Evolutionary conservation across 2,888 invertebrate genomes (phyloP), one percentile per base, ranked within the genome.

Genomic region (Imbricaverruca yamaguchii): DNA sequence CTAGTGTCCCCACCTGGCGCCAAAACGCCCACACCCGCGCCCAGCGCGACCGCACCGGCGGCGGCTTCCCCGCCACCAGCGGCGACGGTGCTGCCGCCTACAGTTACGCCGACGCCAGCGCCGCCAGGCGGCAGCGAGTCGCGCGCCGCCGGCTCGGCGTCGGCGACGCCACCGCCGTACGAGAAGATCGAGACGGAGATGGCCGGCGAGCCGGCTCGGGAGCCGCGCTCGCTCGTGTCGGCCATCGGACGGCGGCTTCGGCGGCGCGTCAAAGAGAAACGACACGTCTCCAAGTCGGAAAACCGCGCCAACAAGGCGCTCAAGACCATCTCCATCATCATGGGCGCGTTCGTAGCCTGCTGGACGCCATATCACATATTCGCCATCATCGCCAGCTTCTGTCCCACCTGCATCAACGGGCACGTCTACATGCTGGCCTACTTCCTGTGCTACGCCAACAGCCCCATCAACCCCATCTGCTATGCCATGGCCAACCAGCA

Each of bases 351-450:
- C 86, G 97, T 99, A 39, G 92, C 97, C 83, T 98, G 99, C 88
- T 99, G 99, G 99, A 99, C 99, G 61, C 99, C 99, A 4, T 99
- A 98, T 88, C 99, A 99, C 87, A 92, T 99, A 82, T 89, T 98
- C 85, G 97, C 98, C 13, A 90, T 98, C 85, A 95, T 99, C 59
- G 96, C 97, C 87, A 97, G 98, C 1, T 97, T 98, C 88, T 98
- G 98, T 88, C 94, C 94, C 15, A 94, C 94, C 0, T 97, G 97
- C 87, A 94, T 94, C 84, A 97, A 97, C 87, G 92, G 92, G 86
- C 94, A 96, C 87, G 89, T 97, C 80, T 98, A 95, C 88, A 95
- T 97, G 93, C 96, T 97, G 87, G 94, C 95, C 56, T 98, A 98
- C 88, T 98, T 97, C 89, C 90, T 99, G 81, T 99, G 99, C 89